These are phyloP conservation scores for Drosophila ezoana DNA, from an alignment of 2,888 invertebrate species.

Conservation along the genomic window DNA sequence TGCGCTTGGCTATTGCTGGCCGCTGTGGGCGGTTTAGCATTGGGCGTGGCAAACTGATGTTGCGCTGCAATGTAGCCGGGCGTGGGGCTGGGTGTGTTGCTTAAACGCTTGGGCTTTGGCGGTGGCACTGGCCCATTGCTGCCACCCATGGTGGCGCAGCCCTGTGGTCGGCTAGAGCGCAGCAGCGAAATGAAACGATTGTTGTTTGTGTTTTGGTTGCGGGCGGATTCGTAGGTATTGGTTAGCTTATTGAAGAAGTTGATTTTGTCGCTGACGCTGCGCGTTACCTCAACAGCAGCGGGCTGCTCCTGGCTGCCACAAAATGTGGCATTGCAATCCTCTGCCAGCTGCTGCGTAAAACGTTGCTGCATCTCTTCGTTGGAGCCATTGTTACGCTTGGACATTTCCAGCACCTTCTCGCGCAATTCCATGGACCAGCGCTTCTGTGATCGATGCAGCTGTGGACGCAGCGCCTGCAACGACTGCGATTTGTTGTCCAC, in stretches of 20 bases:
- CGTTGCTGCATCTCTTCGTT: constrained; percentile 32
- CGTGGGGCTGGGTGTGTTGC: constrained; percentile 4
- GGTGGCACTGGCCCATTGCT: constrained; percentile 49
- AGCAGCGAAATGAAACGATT: constrained; percentile 68
- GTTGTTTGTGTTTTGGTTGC: constrained; percentile 13
- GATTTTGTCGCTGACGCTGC: constrained; percentile 70
- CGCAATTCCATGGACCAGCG: constrained; percentile 73
- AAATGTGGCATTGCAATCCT: constrained; percentile 32
- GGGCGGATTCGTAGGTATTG: constrained; percentile 60
- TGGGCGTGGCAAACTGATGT: constrained; percentile 53
- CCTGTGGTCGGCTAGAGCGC: constrained; percentile 52
- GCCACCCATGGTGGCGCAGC: constrained; percentile 37
- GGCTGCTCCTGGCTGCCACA: constrained; percentile 1
- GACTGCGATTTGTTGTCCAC: constrained; percentile 16
- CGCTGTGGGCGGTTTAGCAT: constrained; percentile 26
- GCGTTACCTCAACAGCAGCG: constrained; percentile 21
- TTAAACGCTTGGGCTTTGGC: constrained; percentile 68
- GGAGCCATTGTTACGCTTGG: constrained; percentile 64
- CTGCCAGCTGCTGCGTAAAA: constrained; percentile 22
- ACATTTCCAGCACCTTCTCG: constrained; percentile 71
- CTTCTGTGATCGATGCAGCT: constrained; percentile 62
- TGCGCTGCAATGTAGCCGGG: constrained; percentile 6
- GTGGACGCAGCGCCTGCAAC: constrained; percentile 54
- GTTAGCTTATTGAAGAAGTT: constrained; percentile 73
- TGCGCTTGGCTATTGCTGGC: constrained; percentile 34